Evolutionary conservation across 2,888 invertebrate genomes (phyloP).

Genomic region (Hartigia nigra): DNA sequence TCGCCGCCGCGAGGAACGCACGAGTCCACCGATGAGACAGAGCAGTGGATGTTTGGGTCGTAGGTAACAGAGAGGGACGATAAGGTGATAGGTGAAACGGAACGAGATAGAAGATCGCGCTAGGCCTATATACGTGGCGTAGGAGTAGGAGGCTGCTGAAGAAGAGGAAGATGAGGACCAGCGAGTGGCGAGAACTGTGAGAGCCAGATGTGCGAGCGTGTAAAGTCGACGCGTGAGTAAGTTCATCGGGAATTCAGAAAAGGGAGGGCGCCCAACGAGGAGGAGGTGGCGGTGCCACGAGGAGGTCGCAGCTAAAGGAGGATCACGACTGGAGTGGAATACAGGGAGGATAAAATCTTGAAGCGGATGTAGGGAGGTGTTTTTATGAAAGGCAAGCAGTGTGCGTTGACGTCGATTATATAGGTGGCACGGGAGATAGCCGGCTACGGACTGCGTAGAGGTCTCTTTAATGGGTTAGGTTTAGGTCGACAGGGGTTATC

Average conservation of each 20-base stretch:
- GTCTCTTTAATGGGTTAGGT: constrained; percentile 62
- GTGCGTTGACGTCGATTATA: constrained; percentile 64
- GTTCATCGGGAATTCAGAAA: constrained; percentile 44
- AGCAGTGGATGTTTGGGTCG: neutral
- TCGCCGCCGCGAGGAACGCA: neutral
- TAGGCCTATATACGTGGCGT: neutral
- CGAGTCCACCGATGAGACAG: neutral
- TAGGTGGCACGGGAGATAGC: constrained; percentile 62
- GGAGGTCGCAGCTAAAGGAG: neutral
- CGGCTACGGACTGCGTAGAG: constrained; percentile 35
- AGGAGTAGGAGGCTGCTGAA: constrained; percentile 11
- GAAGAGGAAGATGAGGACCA: constrained; percentile 13
- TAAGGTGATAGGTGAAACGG: neutral
- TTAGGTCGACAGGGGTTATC: constrained; percentile 62
- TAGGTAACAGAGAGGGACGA: neutral
- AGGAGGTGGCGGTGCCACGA: constrained; percentile 17
- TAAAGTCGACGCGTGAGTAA: constrained; percentile 55
- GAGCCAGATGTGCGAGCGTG: constrained; percentile 47
- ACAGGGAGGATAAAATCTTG: constrained; percentile 51
- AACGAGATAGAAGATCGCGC: neutral
- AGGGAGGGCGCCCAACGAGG: constrained; percentile 17
- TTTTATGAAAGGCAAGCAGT: constrained; percentile 64
- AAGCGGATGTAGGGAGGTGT: constrained; percentile 64
- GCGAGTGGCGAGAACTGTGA: constrained; percentile 10
- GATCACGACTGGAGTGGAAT: constrained; percentile 9